Base-by-base conservation (phyloP, 2,888 invertebrate species). In the Patella depressa region DNA sequence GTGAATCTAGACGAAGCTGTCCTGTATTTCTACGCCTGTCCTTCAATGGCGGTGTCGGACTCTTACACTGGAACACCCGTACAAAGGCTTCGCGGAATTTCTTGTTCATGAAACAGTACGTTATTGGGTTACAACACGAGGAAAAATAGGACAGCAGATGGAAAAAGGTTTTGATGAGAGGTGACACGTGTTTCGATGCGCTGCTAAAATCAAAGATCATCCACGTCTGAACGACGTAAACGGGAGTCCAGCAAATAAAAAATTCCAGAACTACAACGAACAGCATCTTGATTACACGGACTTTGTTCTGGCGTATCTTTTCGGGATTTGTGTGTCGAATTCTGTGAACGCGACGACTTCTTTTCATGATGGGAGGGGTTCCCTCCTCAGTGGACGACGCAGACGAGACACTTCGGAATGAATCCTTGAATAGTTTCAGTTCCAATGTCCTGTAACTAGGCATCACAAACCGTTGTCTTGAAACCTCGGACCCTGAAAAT, bases 101-200 rank as follows among this genome's bases (percentile, higher is more conserved):
- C 84, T 94, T 93, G 91, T 96, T 97, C 96, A 97, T 96, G 93
- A 97, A 96, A 92, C 96, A 96, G 90, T 96, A 97, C 0, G 96
- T 97, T 87, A 97, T 96, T 0, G 96, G 96, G 89, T 97, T 97
- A 91, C 95, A 95, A 90, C 96, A 96, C 7, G 95, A 95, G 0
- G 95, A 95, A 77, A 95, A 94, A 90, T 96, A 96, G 0, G 96
- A 95, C 76, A 96, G 90, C 57, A 96, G 93, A 81, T 96, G 96
- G 0, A 96, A 93, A 9, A 94, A 93, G 3, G 95, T 94, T 71
- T 96, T 94, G 70, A 81, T 80, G 72, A 85, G 71, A 1, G 87
- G 84, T 7, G 83, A 80, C 15, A 86, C 59, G 59, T 78, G 72
- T 15, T 78, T 53, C 59, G 77, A 72, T 71, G 96, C 93, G 78